Evolutionary conservation across 2,888 invertebrate species (phyloP).

Genomic region (Rosalia funebris): DNA sequence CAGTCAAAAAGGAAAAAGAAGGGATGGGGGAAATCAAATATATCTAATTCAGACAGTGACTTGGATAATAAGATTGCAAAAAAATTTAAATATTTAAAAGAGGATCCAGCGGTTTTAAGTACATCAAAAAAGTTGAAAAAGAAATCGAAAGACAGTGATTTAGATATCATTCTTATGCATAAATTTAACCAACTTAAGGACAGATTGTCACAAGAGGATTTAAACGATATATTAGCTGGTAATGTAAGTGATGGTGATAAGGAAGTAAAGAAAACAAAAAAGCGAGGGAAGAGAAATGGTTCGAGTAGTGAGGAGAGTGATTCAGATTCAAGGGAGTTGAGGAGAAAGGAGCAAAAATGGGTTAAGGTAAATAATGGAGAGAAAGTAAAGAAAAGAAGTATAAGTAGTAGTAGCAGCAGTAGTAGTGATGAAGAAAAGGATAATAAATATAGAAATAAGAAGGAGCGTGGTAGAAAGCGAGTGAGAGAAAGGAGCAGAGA

Average conservation of each 20-base stretch:
- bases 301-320: slow-evolving; percentile 26
- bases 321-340: slow-evolving; percentile 24
- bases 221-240: slow-evolving; percentile 61
- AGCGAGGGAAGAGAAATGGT: slow-evolving; percentile 36
- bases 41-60: slow-evolving; percentile 52
- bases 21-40: slow-evolving; percentile 59
- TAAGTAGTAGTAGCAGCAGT: slow-evolving; percentile 22
- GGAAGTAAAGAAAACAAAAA: slow-evolving; percentile 25
- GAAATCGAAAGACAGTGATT: slow-evolving; percentile 64
- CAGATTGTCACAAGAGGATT: slow-evolving; percentile 62
- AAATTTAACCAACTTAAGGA: slow-evolving; percentile 76
- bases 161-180: slow-evolving; percentile 76
- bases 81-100: slow-evolving; percentile 54
- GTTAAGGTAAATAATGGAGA: slow-evolving; percentile 4
- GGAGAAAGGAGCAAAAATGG: slow-evolving; percentile 11
- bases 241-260: slow-evolving; percentile 60
- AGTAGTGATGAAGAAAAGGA: slow-evolving; percentile 16
- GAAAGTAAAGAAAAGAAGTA: slow-evolving; percentile 16
- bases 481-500: slow-evolving; percentile 20
- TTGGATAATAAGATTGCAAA: slow-evolving; percentile 54
- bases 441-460: slow-evolving; percentile 37
- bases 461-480: slow-evolving; percentile 33
- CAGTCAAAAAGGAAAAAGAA: slow-evolving; percentile 67
- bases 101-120: slow-evolving; percentile 27
- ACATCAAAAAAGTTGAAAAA: slow-evolving; percentile 55